These are phyloP conservation scores for Gnathonemus longibarbis DNA, from an alignment of 2,113 vertebrate genomes.

Conservation along the genomic window DNA sequence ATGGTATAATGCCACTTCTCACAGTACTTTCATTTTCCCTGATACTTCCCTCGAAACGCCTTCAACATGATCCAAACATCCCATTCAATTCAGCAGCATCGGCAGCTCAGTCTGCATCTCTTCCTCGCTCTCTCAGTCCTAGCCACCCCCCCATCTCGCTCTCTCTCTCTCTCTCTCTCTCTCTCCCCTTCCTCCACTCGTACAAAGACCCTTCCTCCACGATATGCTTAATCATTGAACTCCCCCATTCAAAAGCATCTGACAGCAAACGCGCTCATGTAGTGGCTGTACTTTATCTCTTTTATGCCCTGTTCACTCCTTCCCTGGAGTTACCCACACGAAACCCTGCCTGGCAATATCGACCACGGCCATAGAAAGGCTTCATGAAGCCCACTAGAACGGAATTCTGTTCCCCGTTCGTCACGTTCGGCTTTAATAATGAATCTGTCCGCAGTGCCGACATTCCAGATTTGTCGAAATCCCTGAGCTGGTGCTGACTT, in stretches of 20 bases:
- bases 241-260: slow-evolving; percentile 49
- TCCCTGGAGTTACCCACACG: background rate
- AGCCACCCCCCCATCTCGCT: background rate
- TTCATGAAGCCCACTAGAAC: background rate
- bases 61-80: slow-evolving; percentile 32
- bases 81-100: slow-evolving; percentile 28
- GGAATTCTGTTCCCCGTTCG: background rate
- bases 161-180: background rate
- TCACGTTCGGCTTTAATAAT: background rate
- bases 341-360: background rate
- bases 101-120: slow-evolving; percentile 18
- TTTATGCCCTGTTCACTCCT: background rate
- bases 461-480: background rate
- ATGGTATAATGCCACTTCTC: background rate
- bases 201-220: slow-evolving; percentile 53
- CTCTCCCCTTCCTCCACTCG: slow-evolving; percentile 16
- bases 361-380: background rate
- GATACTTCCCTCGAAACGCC: slow-evolving; percentile 29
- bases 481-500: background rate
- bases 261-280: slow-evolving; percentile 33
- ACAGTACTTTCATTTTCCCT: background rate
- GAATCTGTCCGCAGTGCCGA: background rate
- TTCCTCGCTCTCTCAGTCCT: slow-evolving; percentile 33
- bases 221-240: slow-evolving; percentile 45
- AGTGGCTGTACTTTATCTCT: background rate